Percentiles rank a stretch among this genome's conserved stretches.
These are phyloP conservation scores for Vireo altiloquus DNA, from an alignment of 2,113 vertebrate species.

Conservation along the genomic window DNA sequence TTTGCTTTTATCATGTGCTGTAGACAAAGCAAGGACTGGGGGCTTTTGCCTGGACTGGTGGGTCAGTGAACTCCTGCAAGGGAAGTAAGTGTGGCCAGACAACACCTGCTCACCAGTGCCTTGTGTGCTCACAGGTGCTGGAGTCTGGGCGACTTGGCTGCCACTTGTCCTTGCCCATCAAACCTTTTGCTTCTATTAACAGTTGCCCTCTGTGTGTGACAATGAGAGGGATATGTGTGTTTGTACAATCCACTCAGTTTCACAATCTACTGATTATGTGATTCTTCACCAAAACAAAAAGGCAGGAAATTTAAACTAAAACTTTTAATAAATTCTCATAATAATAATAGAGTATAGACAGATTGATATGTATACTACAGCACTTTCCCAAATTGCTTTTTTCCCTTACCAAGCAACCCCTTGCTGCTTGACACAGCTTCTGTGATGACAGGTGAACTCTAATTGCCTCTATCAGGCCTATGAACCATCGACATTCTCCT, in stretches of 20 bases:
- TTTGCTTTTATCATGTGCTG: background rate
- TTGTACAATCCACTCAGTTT: background rate
- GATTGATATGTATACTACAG: background rate
- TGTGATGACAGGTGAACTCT: background rate
- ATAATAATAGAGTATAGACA: background rate
- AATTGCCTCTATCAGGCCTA: background rate
- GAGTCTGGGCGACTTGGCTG: background rate
- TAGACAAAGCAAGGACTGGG: background rate
- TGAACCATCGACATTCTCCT: background rate
- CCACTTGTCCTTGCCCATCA: background rate
- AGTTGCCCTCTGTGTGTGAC: background rate
- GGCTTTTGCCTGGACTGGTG: background rate
- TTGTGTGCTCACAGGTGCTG: background rate
- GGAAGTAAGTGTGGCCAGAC: background rate
- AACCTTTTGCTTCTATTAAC: background rate
- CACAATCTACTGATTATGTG: background rate
- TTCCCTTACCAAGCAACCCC: background rate
- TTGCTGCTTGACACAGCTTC: background rate
- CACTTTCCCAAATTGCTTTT: conserved; percentile 43
- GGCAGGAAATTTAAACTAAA: background rate
- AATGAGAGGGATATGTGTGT: background rate
- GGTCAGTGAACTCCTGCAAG: background rate
- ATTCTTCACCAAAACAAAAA: background rate
- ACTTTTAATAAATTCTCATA: background rate
- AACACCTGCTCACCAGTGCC: background rate